Evolutionary conservation across 1,140 invertebrate species (phyloP).

Genomic region (Diabrotica undecimpunctata): DNA sequence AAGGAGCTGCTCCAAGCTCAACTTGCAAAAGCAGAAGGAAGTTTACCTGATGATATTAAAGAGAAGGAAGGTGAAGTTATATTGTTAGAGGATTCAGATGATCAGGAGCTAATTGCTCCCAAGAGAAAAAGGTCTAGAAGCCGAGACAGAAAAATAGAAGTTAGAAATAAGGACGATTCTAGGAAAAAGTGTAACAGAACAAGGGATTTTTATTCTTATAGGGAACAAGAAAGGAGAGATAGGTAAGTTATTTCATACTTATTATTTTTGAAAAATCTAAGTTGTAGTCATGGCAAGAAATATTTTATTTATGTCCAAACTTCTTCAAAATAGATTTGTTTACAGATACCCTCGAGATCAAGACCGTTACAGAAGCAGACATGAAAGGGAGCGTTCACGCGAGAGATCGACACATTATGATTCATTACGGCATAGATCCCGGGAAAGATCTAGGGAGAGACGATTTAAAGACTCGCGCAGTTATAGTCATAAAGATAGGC

Average conservation of each 20-base stretch:
- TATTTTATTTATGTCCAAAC: too few species aligned
- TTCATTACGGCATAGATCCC: constrained; percentile 37
- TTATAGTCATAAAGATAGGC: constrained; percentile 49
- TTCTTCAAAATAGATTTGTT: neutral
- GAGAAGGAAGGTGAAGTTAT: constrained; percentile 43
- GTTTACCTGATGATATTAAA: constrained; percentile 28
- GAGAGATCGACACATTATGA: constrained; percentile 35
- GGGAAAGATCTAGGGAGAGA: constrained; percentile 43
- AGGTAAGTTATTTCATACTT: neutral
- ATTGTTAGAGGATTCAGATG: constrained; percentile 45
- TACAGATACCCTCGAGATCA: constrained; percentile 22
- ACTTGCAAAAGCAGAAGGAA: constrained; percentile 54
- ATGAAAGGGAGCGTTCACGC: constrained; percentile 26
- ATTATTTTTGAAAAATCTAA: neutral
- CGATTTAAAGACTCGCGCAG: constrained; percentile 28
- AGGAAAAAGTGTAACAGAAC: constrained; percentile 39
- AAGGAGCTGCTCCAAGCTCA: constrained; percentile 69
- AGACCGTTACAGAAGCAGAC: constrained; percentile 28
- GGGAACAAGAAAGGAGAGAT: constrained; percentile 21
- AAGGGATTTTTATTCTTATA: constrained; percentile 20
- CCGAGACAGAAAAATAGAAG: constrained; percentile 41
- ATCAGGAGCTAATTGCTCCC: constrained; percentile 41
- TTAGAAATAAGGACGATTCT: constrained; percentile 29
- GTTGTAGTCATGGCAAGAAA: constrained; percentile 13
- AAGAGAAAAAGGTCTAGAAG: constrained; percentile 47